Percentiles rank a stretch among this genome's conserved stretches.
These are phyloP conservation scores for Noctua janthe DNA, from an alignment of 2,888 invertebrate species.

Conservation along the genomic window DNA sequence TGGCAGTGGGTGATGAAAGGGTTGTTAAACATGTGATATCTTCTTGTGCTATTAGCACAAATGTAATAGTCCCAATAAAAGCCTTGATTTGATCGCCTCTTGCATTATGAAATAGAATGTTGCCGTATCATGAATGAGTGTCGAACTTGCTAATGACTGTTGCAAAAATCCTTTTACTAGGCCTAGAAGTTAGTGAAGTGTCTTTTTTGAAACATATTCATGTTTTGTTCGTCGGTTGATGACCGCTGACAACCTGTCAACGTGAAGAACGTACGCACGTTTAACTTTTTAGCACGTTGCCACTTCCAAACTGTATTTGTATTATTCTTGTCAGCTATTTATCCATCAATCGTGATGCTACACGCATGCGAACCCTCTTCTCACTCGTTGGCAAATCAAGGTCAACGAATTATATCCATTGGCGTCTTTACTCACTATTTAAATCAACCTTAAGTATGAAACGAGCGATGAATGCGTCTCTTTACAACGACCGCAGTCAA, in stretches of 20 bases:
- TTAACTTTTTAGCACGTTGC: slow-evolving; percentile 38
- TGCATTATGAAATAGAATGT: not conserved
- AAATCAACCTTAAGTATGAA: slow-evolving; percentile 7
- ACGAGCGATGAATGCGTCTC: slow-evolving; percentile 38
- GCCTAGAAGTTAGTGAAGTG: not conserved
- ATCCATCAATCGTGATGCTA: slow-evolving; percentile 31
- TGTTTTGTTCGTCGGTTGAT: slow-evolving; percentile 46
- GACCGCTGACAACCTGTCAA: slow-evolving; percentile 44
- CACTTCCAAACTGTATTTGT: slow-evolving; percentile 22
- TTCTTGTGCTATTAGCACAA: not conserved
- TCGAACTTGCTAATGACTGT: not conserved
- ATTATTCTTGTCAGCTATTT: slow-evolving; percentile 29
- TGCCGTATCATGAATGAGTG: slow-evolving; percentile 20
- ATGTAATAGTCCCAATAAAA: not conserved
- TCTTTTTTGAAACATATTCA: slow-evolving; percentile 17
- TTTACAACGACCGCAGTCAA: not conserved
- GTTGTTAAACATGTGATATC: not conserved
- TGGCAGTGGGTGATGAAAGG: not conserved
- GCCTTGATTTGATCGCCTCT: not conserved
- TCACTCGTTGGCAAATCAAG: slow-evolving; percentile 24
- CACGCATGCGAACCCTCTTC: slow-evolving; percentile 15
- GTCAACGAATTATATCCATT: slow-evolving; percentile 23
- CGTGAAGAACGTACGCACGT: slow-evolving; percentile 41
- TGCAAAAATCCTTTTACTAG: slow-evolving; percentile 1
- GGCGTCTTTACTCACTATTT: slow-evolving; percentile 12